Conservation (phyloP, 2,113 vertebrate species). For the Gobio gobio region DNA sequence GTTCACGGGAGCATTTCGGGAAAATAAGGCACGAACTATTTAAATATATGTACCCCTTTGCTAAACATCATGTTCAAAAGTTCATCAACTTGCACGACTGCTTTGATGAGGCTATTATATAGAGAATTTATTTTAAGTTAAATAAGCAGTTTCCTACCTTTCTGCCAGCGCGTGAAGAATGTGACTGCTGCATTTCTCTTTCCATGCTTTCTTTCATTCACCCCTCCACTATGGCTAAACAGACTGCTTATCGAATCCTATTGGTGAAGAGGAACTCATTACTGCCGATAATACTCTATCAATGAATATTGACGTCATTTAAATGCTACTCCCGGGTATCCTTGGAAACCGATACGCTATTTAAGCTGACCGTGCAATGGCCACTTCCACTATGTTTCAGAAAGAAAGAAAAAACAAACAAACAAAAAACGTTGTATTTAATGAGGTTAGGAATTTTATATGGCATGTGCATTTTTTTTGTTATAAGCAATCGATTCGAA, state of each 20-base stretch:
- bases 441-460: neutral
- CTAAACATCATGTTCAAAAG: neutral
- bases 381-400: constrained; percentile 50
- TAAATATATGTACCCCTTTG: neutral
- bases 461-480: neutral
- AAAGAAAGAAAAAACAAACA: neutral
- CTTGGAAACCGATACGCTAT: constrained; percentile 64
- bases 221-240: constrained; percentile 65
- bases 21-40: neutral
- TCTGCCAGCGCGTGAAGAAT: constrained; percentile 9
- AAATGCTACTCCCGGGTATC: constrained; percentile 62
- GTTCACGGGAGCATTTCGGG: constrained; percentile 3
- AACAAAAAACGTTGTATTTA: neutral
- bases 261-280: constrained; percentile 64
- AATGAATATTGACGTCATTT: constrained; percentile 64
- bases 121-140: constrained; percentile 2
- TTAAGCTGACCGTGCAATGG: constrained; percentile 60
- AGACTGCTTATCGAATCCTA: constrained; percentile 62
- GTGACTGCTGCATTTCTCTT: constrained; percentile 38
- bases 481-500: neutral
- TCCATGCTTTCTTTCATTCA: constrained; percentile 59
- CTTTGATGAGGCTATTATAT: neutral
- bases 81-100: neutral
- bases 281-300: constrained; percentile 69
- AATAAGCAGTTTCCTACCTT: constrained; percentile 57